These are phyloP conservation scores for Hemiprocne comata DNA, from an alignment of 2,113 vertebrate species.

Conservation along the genomic window DNA sequence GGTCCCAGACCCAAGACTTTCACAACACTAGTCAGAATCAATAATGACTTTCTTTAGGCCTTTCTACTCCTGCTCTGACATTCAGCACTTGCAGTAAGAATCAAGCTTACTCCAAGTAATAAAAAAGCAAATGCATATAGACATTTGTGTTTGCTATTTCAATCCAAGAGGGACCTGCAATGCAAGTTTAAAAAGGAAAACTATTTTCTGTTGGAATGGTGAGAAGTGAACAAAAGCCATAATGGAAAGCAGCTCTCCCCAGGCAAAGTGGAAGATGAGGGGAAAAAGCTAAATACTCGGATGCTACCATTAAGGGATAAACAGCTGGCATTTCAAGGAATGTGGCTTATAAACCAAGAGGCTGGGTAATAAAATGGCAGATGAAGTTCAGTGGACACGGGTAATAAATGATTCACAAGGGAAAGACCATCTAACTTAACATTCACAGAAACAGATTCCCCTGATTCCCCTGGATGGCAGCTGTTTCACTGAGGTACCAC, in stretches of 20 bases:
- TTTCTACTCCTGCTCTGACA: background rate
- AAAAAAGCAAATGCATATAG: background rate
- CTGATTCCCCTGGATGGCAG: no score
- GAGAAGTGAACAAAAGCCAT: conserved; percentile 8
- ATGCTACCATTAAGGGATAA: background rate
- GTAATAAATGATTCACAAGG: background rate
- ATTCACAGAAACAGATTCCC: background rate
- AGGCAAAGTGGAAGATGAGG: background rate
- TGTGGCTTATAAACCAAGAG: background rate
- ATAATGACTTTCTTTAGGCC: background rate
- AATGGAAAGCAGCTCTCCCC: background rate
- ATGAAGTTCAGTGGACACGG: background rate
- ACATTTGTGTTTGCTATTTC: background rate
- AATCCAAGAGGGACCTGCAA: background rate
- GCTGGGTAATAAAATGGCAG: background rate
- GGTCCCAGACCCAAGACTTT: background rate
- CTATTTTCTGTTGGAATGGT: background rate
- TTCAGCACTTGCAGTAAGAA: background rate
- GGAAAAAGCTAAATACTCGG: background rate
- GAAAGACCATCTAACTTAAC: background rate
- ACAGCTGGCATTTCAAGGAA: background rate
- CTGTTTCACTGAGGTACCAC: rapidly evolving
- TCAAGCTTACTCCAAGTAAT: background rate
- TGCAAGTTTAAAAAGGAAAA: conserved; percentile 3
- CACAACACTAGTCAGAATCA: background rate